Percentiles rank a stretch among this genome's conserved stretches.
Evolutionary conservation across 2,888 invertebrate species (phyloP).

Genomic region (Sinotaia quadrata): DNA sequence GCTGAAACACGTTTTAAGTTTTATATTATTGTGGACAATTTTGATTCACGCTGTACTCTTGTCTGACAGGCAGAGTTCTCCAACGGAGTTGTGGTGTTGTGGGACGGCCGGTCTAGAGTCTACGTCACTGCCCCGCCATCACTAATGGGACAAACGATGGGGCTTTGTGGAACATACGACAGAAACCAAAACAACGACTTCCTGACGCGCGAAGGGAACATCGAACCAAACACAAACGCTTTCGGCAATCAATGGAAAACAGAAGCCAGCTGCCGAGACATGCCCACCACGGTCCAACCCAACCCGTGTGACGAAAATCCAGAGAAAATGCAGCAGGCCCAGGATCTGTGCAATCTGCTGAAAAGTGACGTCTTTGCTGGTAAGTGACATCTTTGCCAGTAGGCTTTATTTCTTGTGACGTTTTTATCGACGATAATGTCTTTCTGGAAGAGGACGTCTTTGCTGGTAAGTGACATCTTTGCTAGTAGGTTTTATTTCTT

Average conservation of each 20-base stretch:
- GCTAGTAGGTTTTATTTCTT: too few relatives aligned
- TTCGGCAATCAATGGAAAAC: constrained; percentile 95
- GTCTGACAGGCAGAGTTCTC: constrained; percentile 78
- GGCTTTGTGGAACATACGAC: constrained; percentile 64
- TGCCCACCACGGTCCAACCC: constrained; percentile 34
- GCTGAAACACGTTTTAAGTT: too few relatives aligned
- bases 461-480: constrained; percentile 45
- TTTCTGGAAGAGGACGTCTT: constrained; percentile 80
- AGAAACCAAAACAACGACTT: constrained; percentile 70
- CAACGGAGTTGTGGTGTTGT: constrained; percentile 72
- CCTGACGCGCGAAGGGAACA: constrained; percentile 78
- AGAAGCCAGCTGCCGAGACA: constrained; percentile 80
- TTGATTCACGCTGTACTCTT: too few relatives aligned
- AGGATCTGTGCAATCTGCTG: constrained; percentile 81
- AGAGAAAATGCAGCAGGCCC: constrained; percentile 75
- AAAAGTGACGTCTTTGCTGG: constrained; percentile 78
- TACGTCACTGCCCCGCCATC: constrained; percentile 58
- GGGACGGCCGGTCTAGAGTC: constrained; percentile 59
- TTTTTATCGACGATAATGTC: too few relatives aligned
- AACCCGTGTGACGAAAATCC: constrained; percentile 61
- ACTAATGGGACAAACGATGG: constrained; percentile 49
- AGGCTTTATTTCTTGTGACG: too few relatives aligned
- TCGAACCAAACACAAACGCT: constrained; percentile 83
- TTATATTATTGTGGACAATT: too few relatives aligned
- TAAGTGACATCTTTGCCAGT: too few relatives aligned